Evolutionary conservation across 2,797 vertebrate genomes (phyloP).

Genomic region (Microhierax caerulescens): DNA sequence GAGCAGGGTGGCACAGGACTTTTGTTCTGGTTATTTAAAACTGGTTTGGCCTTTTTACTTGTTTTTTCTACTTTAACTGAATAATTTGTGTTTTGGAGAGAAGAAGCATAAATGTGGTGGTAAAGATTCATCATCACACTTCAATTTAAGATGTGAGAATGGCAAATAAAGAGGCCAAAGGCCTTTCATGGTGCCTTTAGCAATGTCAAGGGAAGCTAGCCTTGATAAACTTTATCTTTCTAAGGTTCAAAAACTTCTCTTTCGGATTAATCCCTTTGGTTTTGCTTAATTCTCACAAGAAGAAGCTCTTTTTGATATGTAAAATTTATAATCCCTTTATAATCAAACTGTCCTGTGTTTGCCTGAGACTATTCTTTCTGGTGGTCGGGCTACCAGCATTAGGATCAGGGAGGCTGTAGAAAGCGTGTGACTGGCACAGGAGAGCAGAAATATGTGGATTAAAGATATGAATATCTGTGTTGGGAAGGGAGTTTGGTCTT

Average conservation of each 20-base stretch:
- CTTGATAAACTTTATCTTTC: not conserved
- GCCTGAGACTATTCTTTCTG: not conserved
- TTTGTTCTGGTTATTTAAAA: not conserved
- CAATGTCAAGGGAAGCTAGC: not conserved
- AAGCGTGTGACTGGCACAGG: not conserved
- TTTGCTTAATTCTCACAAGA: not conserved
- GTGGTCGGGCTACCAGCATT: not conserved
- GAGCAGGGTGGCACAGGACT: not conserved
- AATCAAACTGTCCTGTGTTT: not conserved
- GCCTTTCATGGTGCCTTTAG: not conserved
- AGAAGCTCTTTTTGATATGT: not conserved
- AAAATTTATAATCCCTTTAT: not conserved
- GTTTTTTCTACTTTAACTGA: not conserved
- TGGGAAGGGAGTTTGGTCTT: not conserved
- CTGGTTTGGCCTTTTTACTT: not conserved
- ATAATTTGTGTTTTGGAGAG: not conserved
- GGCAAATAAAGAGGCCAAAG: not conserved
- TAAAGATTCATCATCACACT: not conserved
- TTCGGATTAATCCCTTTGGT: not conserved
- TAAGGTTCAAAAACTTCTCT: not conserved
- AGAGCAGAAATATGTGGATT: not conserved
- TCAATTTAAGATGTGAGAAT: not conserved
- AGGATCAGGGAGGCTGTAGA: not conserved
- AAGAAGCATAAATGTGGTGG: not conserved
- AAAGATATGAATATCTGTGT: not conserved